Evolutionary conservation across 1,140 invertebrate species (phyloP), one percentile per base, ranked within the genome.

Genomic region (Drosophila nigromelanica): DNA sequence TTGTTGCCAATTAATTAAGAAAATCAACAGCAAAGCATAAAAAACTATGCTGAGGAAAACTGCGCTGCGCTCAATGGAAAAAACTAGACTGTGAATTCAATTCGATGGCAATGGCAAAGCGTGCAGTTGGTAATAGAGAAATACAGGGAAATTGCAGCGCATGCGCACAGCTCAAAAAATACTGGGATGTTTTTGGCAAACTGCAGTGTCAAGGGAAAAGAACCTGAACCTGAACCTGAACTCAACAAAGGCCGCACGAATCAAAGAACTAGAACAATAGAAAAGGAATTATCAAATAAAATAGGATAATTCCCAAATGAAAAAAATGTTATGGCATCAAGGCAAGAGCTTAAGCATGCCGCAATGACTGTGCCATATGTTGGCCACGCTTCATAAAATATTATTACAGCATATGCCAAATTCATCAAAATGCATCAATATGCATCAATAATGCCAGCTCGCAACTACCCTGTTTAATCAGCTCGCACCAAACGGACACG

Each of bases 141-240:
- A 80, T 52, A 45, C 37, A 7, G 72, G 73, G 63, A 78, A 77
- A n/a, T 67, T 66, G 1, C 5, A 4, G 50, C 48, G 63, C 80
- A 55, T 61, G 80, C 80, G 80, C 72, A 42, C 7, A 58, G 18
- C 1, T 5, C 4, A 12, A 8, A 8, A 15, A 62, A 81, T 67
- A 67, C 37, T 7, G 75, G 60, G 59, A 43, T 14, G 12, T 69
- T 63, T 55, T 1, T 11, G 2, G 71, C 60, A 42, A 42, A 37
- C 59, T 81, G 86, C 77, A 87, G 66, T 87, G 74, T 81, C 81
- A 87, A 87, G 81, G 78, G 75, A 87, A 80, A 62, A 4, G 27
- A 33, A 35, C 33, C 33, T 35, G 33, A 35, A 35, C 33, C 33
- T 33, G 30, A 33, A 33, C 30, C 1, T 35, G 33, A 35, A 35